Percentiles rank a stretch among this genome's conserved stretches.
These are phyloP conservation scores for Tragelaphus strepsiceros DNA, from an alignment of 2,113 vertebrate genomes.

Conservation along the genomic window DNA sequence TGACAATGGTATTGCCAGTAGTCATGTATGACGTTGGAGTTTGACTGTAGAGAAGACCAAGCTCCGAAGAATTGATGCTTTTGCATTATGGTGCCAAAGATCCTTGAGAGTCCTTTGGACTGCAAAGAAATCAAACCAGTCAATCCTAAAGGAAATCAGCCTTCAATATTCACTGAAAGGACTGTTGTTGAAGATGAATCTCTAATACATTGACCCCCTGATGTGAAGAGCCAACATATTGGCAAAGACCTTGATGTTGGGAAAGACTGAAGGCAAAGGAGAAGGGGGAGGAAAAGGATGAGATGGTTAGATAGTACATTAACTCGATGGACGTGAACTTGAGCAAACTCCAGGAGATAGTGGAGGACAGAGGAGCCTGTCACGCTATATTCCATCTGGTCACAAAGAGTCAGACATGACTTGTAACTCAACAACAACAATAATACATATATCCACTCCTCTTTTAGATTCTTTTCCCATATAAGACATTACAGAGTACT, in stretches of 20 bases:
- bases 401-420: background rate
- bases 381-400: background rate
- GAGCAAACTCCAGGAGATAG: background rate
- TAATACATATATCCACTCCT: background rate
- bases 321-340: background rate
- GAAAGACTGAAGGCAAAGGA: background rate
- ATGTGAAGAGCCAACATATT: background rate
- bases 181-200: background rate
- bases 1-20: background rate
- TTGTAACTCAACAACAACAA: background rate
- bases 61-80: background rate
- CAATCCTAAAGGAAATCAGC: background rate
- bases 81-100: background rate
- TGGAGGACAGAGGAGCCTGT: background rate
- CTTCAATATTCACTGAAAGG: background rate
- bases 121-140: background rate
- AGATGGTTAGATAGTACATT: background rate
- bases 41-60: background rate
- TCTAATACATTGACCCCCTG: background rate
- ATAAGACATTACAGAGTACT: background rate
- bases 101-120: background rate
- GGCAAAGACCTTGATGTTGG: background rate
- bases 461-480: background rate
- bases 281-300: background rate
- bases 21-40: background rate